Conservation (phyloP, 2,113 vertebrate species). For the Hydropotes inermis region DNA sequence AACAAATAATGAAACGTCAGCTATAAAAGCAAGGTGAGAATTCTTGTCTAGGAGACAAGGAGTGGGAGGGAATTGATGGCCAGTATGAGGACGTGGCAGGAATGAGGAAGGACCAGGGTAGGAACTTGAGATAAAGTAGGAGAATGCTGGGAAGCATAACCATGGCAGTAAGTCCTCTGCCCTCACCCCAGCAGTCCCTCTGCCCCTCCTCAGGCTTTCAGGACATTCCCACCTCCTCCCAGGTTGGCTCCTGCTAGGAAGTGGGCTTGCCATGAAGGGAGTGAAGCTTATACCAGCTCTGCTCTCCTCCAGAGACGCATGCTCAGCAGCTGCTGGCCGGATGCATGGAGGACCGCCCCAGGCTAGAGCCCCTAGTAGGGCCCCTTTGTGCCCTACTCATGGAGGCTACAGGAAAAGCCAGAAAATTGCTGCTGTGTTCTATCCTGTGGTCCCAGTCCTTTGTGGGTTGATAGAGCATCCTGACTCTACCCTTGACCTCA, state of each 20-base stretch:
- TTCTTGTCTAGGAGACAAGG: not conserved
- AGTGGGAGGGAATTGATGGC: fast-evolving
- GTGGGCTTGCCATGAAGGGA: not conserved
- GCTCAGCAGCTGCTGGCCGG: not conserved
- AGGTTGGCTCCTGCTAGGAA: not conserved
- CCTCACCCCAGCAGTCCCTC: not conserved
- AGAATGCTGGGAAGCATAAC: not conserved
- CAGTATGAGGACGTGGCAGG: no score
- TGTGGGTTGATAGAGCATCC: no score
- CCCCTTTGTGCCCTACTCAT: not conserved
- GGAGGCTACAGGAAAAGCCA: not conserved
- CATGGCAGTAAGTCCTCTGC: not conserved
- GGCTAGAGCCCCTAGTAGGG: no score
- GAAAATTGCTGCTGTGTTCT: no score
- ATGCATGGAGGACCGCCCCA: no score
- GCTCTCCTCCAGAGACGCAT: not conserved
- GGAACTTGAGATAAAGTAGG: not conserved
- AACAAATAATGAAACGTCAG: not conserved
- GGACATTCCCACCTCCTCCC: not conserved
- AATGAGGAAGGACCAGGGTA: not conserved
- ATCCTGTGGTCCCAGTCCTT: not conserved
- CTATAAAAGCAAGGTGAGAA: not conserved
- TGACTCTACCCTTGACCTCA: no score
- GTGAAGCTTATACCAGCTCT: not conserved
- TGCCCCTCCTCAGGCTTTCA: not conserved